Evolutionary conservation across 1,140 invertebrate genomes (phyloP).

Genomic region (Monochamus saltuarius): DNA sequence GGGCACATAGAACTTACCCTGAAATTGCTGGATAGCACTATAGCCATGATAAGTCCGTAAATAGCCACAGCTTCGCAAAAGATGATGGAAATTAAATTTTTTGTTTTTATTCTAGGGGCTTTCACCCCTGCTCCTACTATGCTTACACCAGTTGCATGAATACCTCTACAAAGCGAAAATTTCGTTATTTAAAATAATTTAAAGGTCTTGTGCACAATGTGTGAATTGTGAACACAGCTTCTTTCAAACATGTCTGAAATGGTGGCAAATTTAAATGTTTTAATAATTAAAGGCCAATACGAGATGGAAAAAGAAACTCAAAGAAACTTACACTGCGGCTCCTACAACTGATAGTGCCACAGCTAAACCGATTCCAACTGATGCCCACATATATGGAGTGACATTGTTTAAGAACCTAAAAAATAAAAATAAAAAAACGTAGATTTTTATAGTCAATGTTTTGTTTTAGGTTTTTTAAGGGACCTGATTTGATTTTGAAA

Average conservation of each 20-base stretch:
- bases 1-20: conserved; percentile 15
- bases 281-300: not conserved
- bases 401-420: conserved; percentile 76
- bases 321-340: conserved; percentile 78
- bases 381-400: conserved; percentile 93
- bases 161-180: conserved; percentile 63
- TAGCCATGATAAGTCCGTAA: conserved; percentile 90
- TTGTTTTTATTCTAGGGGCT: conserved; percentile 97
- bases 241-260: not conserved
- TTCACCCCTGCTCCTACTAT: conserved; percentile 98
- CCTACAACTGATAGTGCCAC: conserved; percentile 96
- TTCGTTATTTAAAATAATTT: too few relatives aligned
- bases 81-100: conserved; percentile 97
- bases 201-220: too few relatives aligned
- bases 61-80: conserved; percentile 95
- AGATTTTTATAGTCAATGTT: not conserved
- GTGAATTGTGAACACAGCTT: conserved; percentile 1
- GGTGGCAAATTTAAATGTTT: too few relatives aligned
- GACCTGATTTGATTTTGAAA: not conserved
- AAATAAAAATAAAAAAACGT: not conserved
- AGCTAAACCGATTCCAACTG: conserved; percentile 86
- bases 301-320: too few relatives aligned
- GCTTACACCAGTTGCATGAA: conserved; percentile 93
- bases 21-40: conserved; percentile 63
- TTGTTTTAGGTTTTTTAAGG: not conserved